Conservation (phyloP, 2,888 invertebrate genomes). For the Nomada goodeniana region DNA sequence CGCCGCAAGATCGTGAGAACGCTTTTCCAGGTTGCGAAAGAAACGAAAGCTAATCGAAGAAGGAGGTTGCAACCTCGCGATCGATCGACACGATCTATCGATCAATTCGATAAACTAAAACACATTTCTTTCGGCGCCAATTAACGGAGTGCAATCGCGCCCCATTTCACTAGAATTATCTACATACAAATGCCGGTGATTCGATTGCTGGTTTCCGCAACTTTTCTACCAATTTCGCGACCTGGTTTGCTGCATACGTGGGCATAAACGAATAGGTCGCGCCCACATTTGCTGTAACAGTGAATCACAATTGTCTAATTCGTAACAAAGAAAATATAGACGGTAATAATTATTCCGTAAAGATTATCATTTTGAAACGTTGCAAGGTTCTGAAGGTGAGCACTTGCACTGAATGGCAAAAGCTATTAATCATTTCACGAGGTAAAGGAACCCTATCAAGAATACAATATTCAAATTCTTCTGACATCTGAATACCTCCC, state of each 20-base stretch:
- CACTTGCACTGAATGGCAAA: no score
- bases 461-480: no score
- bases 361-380: no score
- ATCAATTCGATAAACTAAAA: background rate
- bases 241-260: no score
- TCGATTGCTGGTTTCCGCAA: background rate
- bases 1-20: slow-evolving; percentile 43
- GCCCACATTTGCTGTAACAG: no score
- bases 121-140: slow-evolving; percentile 9
- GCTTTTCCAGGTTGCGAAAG: slow-evolving; percentile 32
- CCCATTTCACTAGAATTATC: slow-evolving; percentile 35
- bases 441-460: background rate
- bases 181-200: background rate
- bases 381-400: no score
- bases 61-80: slow-evolving; percentile 22
- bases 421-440: background rate
- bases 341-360: no score
- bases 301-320: no score
- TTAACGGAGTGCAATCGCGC: slow-evolving; percentile 21
- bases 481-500: background rate
- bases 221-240: background rate
- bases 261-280: no score
- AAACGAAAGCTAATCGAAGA: slow-evolving; percentile 50
- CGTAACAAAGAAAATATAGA: no score
- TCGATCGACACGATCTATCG: slow-evolving; percentile 42